Base-by-base conservation (phyloP, 2,888 invertebrate genomes). In the Cetonia aurata region DNA sequence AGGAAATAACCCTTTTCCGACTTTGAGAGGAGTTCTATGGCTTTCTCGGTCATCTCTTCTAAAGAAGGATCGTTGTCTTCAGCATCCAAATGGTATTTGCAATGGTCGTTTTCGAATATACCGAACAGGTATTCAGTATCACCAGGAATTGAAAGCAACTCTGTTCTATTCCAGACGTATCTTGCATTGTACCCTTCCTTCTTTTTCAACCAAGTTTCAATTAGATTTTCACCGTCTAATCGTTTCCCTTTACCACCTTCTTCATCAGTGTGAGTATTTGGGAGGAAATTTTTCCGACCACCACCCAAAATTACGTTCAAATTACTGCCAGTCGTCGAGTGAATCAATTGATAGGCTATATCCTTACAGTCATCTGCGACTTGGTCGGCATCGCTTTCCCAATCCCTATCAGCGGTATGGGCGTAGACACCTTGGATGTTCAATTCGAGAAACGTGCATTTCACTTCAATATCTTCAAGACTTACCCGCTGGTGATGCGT, bases 241-340 rank as follows among this genome's bases (percentile, higher is more conserved):
- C 93, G 67, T 84, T 83, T 0, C 1, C 93, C 92, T 1, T 44
- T 13, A 4, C 85, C 82, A 25, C 86, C 86, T 59, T 86, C 86
- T 0, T 86, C 87, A 80, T 87, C 89, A 67, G 76, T 76, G 0
- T 77, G 78, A 3, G 84, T 81, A 52, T 87, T 89, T 0, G 91
- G 90, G 0, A 91, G 80, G 74, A 95, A 89, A 75, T 91, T 89
- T 0, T 84, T 83, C 3, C 91, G 85, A 0, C 94, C 95, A 3
- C 95, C 94, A 0, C 94, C 95, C 81, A 94, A 85, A 52, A 94
- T 89, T 0, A 93, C 93, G 83, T 92, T 91, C 13, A 93, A 87
- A 60, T 90, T 86, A 55, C 85, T 85, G 0, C 94, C 93, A 57
- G 92, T 90, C 13, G 88, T 86, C 12, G 87, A 86, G 55, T 87